These are phyloP conservation scores for Artibeus lituratus DNA, from an alignment of 2,797 vertebrate species.

Conservation along the genomic window DNA sequence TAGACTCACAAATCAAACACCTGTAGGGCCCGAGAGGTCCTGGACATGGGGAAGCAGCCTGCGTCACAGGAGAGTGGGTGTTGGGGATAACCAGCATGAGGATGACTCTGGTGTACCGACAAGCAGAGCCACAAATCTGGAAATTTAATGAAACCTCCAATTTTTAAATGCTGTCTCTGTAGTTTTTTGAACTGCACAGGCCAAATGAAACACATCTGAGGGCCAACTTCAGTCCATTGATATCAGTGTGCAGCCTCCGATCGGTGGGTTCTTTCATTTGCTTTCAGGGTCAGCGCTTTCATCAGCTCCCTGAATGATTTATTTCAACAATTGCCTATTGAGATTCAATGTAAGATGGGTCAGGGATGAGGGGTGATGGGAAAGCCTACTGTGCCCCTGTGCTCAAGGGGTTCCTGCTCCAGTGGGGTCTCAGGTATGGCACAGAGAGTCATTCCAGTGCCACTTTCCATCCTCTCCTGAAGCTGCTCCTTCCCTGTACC, in stretches of 20 bases:
- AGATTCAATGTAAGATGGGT: not conserved
- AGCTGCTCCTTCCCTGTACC: not conserved
- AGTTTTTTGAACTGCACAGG: not conserved
- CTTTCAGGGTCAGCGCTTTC: not conserved
- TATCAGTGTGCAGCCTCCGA: not conserved
- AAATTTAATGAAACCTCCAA: constrained; percentile 27
- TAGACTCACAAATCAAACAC: not conserved
- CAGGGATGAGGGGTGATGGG: not conserved
- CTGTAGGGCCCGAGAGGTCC: not conserved
- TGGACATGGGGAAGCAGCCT: not conserved
- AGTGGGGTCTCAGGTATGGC: not conserved
- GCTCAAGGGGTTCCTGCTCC: not conserved
- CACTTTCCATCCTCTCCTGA: not conserved
- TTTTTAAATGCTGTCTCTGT: constrained; percentile 10
- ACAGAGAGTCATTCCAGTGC: not conserved
- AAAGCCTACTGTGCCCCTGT: not conserved
- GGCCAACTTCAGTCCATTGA: not conserved
- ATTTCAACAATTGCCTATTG: constrained; percentile 35
- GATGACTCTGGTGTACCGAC: not conserved
- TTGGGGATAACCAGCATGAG: not conserved
- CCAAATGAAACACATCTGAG: constrained; percentile 32
- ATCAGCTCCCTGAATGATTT: constrained; percentile 6
- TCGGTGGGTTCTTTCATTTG: constrained; percentile 16
- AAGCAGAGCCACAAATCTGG: constrained; percentile 20
- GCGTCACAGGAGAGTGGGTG: accelerated